Conservation (phyloP, 2,797 vertebrate species). For the Chelon labrosus region DNA sequence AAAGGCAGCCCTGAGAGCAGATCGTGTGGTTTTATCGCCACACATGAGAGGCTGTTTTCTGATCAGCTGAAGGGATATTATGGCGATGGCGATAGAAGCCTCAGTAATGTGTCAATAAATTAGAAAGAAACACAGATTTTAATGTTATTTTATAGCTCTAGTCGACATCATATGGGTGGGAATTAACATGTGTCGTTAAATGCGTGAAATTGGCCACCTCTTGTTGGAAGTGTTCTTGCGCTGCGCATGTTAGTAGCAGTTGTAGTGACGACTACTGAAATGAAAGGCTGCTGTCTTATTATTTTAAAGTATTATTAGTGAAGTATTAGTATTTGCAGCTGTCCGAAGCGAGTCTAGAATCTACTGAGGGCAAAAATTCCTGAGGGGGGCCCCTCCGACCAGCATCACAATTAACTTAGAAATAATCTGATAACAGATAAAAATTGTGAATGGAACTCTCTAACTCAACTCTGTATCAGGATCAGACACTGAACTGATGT, state of each 20-base stretch:
- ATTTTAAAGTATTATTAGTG: background rate
- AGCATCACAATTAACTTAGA: too few relatives aligned
- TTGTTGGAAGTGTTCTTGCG: background rate
- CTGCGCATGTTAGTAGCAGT: background rate
- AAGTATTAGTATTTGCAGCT: background rate
- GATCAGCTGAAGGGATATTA: slow-evolving; percentile 9
- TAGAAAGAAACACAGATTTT: background rate
- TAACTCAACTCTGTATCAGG: too few relatives aligned
- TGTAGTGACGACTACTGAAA: background rate
- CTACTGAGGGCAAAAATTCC: too few relatives aligned
- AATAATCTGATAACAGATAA: too few relatives aligned
- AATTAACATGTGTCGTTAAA: background rate
- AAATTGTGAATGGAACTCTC: too few relatives aligned
- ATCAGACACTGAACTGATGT: too few relatives aligned
- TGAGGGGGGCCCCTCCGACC: too few relatives aligned
- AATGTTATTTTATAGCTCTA: background rate
- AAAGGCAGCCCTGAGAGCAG: background rate
- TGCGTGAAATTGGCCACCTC: background rate
- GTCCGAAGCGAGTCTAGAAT: too few relatives aligned
- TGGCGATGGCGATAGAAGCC: too few relatives aligned
- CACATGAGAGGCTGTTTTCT: slow-evolving; percentile 6
- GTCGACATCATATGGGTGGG: too few relatives aligned
- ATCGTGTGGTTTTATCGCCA: background rate
- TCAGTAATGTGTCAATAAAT: background rate
- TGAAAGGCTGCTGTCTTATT: background rate